These are phyloP conservation scores for Eilema caniola DNA, from an alignment of 2,888 invertebrate genomes.

Conservation along the genomic window DNA sequence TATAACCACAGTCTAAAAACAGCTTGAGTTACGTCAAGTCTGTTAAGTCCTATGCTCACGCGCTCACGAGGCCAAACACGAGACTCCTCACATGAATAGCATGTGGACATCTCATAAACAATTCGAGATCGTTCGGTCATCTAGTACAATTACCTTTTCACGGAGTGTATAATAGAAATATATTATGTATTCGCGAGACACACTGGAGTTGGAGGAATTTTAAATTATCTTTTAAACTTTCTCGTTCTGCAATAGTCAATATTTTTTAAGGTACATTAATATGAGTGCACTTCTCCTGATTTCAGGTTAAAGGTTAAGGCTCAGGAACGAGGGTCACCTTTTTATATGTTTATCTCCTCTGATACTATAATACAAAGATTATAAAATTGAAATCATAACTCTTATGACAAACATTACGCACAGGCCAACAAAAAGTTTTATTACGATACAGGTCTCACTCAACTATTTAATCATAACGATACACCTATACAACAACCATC, in stretches of 20 bases:
- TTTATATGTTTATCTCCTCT: too few relatives aligned
- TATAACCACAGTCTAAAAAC: conserved; percentile 6
- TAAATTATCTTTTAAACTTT: neutral
- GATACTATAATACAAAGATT: too few relatives aligned
- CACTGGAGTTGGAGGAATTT: neutral
- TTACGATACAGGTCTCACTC: too few relatives aligned
- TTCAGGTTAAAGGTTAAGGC: too few relatives aligned
- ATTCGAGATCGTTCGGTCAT: conserved; percentile 33
- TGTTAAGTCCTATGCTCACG: neutral
- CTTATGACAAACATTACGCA: too few relatives aligned
- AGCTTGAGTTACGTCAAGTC: neutral
- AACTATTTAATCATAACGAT: too few relatives aligned
- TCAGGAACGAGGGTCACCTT: too few relatives aligned
- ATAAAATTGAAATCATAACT: too few relatives aligned
- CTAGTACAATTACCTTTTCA: conserved; percentile 43
- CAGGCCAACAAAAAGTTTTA: too few relatives aligned
- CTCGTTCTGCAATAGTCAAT: neutral
- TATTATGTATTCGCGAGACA: conserved; percentile 11
- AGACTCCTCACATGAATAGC: conserved; percentile 17
- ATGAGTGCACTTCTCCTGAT: too few relatives aligned
- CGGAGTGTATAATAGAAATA: conserved; percentile 25
- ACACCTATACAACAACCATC: too few relatives aligned
- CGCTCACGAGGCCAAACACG: conserved; percentile 13
- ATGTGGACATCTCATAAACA: conserved; percentile 28
- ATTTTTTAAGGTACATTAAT: too few relatives aligned